Evolutionary conservation across 2,888 invertebrate genomes (phyloP).

Genomic region (Drosophila borborema): DNA sequence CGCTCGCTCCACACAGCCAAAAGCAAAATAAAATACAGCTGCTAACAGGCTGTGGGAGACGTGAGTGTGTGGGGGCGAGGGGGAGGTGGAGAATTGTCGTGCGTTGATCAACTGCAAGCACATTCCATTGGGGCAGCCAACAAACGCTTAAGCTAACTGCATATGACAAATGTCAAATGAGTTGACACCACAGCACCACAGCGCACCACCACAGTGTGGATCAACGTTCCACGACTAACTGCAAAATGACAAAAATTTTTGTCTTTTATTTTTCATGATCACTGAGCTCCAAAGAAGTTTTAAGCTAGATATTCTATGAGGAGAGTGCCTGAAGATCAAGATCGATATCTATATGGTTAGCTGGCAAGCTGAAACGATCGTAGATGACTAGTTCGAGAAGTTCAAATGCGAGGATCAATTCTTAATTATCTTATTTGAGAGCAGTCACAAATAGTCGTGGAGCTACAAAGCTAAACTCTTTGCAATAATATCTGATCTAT

Average conservation of each 20-base stretch:
- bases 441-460: background rate
- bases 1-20: background rate
- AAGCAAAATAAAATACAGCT: constrained; percentile 17
- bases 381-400: background rate
- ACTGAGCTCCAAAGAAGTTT: background rate
- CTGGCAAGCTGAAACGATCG: background rate
- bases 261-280: background rate
- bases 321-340: background rate
- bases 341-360: background rate
- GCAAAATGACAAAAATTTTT: constrained; percentile 13
- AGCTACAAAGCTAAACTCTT: background rate
- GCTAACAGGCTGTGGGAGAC: constrained; percentile 21
- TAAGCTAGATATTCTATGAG: background rate
- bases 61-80: background rate
- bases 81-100: background rate
- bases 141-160: constrained; percentile 22
- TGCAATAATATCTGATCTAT: background rate
- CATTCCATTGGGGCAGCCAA: constrained; percentile 12
- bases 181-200: constrained; percentile 25
- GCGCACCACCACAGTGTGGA: constrained; percentile 17
- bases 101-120: constrained; percentile 17
- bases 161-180: constrained; percentile 50
- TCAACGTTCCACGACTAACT: background rate
- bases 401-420: background rate
- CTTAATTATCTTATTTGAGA: background rate